phyloP scores from a whole-genome alignment of 1,140 invertebrate genomes.

The Drosophila virilis region DNA sequence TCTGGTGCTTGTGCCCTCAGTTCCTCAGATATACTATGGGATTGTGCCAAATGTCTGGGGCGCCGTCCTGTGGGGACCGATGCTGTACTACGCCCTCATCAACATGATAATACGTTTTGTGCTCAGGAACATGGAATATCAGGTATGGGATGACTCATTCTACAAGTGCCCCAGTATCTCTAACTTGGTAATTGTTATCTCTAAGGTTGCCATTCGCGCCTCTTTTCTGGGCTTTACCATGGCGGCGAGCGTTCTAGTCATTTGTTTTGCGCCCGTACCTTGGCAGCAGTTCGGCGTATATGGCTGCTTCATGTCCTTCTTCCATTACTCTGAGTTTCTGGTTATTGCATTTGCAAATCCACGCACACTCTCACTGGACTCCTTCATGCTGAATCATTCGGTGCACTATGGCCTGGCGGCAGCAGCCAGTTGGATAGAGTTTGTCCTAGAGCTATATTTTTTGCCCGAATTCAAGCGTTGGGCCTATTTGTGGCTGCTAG shows the following conservation, averaged over 20 bases:
- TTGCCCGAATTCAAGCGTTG: constrained; percentile 88
- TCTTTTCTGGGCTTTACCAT: constrained; percentile 89
- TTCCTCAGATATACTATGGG: constrained; percentile 85
- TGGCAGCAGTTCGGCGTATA: constrained; percentile 92
- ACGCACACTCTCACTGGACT: constrained; percentile 90
- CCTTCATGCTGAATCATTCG: constrained; percentile 98
- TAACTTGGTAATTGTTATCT: not conserved
- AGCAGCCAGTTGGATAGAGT: constrained; percentile 95
- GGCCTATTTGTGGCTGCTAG: constrained; percentile 87
- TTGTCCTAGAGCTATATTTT: constrained; percentile 88
- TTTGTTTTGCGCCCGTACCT: constrained; percentile 85
- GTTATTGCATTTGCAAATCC: constrained; percentile 95
- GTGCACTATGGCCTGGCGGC: constrained; percentile 95
- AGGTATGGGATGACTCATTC: constrained; percentile 76
- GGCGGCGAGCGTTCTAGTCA: constrained; percentile 88
- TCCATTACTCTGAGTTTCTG: constrained; percentile 98
- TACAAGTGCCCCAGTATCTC: not conserved
- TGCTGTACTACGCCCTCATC: constrained; percentile 86
- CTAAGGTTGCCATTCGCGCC: constrained; percentile 89
- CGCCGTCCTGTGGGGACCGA: constrained; percentile 86
- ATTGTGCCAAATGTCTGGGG: constrained; percentile 85
- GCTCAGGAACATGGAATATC: constrained; percentile 85
- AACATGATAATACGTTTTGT: constrained; percentile 86
- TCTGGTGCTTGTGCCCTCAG: constrained; percentile 85
- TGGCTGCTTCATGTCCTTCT: constrained; percentile 90